Conservation (phyloP, 2,113 vertebrate genomes). For the Todiramphus chloris region DNA sequence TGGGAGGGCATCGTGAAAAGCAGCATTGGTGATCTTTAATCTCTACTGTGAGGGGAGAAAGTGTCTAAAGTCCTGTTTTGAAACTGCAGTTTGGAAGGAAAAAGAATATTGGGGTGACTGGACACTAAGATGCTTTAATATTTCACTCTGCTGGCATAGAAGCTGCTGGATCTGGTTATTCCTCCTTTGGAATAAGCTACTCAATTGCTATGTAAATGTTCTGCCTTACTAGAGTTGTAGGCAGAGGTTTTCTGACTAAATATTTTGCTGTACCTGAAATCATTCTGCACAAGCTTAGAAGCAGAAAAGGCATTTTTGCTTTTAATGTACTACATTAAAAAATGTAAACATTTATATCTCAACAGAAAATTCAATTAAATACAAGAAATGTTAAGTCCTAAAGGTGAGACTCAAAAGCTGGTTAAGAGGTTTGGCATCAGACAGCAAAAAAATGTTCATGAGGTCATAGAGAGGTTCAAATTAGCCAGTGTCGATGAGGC, state of each 20-base stretch:
- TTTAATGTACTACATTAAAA: neutral
- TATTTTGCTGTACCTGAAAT: neutral
- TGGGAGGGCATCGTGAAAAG: neutral
- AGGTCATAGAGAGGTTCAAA: neutral
- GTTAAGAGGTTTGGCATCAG: neutral
- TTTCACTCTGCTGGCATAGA: neutral
- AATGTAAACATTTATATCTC: neutral
- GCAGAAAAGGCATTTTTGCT: neutral
- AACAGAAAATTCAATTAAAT: neutral
- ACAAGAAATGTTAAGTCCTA: neutral
- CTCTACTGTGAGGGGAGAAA: neutral
- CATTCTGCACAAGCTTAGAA: neutral
- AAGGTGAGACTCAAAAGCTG: neutral
- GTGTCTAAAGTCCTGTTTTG: neutral
- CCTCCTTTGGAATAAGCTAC: neutral
- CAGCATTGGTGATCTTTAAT: fast-evolving
- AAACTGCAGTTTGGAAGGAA: neutral
- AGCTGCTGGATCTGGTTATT: neutral
- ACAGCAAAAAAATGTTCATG: neutral
- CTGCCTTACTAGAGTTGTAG: neutral
- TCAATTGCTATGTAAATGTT: neutral
- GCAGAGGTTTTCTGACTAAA: neutral
- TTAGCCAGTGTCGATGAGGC: neutral
- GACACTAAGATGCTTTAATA: neutral
- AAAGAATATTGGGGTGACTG: neutral